Conservation (phyloP, 1,140 invertebrate species). For the Plectrocnemia conspersa region DNA sequence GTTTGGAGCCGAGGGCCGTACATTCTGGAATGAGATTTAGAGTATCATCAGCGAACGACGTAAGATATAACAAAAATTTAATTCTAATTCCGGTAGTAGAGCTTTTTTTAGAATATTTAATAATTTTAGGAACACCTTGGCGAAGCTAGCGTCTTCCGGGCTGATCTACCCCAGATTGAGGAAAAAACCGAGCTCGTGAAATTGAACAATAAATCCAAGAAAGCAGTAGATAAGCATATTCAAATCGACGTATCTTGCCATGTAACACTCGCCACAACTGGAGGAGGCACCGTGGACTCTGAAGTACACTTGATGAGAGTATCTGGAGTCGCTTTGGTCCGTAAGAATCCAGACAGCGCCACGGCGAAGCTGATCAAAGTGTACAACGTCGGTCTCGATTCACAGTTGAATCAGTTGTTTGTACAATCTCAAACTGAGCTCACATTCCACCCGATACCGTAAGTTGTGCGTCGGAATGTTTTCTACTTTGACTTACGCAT, state of each 20-base stretch:
- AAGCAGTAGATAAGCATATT: slow-evolving; percentile 57
- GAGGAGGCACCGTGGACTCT: slow-evolving; percentile 52
- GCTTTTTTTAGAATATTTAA: slow-evolving; percentile 26
- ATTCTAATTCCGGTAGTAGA: slow-evolving; percentile 11
- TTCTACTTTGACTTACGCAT: neutral
- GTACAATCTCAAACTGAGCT: slow-evolving; percentile 58
- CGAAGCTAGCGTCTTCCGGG: slow-evolving; percentile 59
- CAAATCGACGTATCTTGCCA: slow-evolving; percentile 64
- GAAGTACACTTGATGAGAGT: slow-evolving; percentile 60
- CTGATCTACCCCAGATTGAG: slow-evolving; percentile 59
- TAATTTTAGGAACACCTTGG: slow-evolving; percentile 51
- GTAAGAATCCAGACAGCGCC: slow-evolving; percentile 52
- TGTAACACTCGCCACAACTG: slow-evolving; percentile 54
- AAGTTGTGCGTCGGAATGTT: slow-evolving; percentile 37
- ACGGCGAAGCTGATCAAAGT: slow-evolving; percentile 55
- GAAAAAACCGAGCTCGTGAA: slow-evolving; percentile 56
- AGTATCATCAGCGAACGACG: slow-evolving; percentile 54
- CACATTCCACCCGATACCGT: slow-evolving; percentile 55
- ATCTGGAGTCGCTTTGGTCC: slow-evolving; percentile 59
- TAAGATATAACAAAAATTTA: slow-evolving; percentile 35
- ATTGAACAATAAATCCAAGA: slow-evolving; percentile 43
- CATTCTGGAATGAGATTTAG: slow-evolving; percentile 60
- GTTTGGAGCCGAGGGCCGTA: slow-evolving; percentile 63
- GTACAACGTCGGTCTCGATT: slow-evolving; percentile 62
- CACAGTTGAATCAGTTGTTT: slow-evolving; percentile 60